These are phyloP conservation scores for Idaea biselata DNA, from an alignment of 2,888 invertebrate genomes.

Conservation along the genomic window DNA sequence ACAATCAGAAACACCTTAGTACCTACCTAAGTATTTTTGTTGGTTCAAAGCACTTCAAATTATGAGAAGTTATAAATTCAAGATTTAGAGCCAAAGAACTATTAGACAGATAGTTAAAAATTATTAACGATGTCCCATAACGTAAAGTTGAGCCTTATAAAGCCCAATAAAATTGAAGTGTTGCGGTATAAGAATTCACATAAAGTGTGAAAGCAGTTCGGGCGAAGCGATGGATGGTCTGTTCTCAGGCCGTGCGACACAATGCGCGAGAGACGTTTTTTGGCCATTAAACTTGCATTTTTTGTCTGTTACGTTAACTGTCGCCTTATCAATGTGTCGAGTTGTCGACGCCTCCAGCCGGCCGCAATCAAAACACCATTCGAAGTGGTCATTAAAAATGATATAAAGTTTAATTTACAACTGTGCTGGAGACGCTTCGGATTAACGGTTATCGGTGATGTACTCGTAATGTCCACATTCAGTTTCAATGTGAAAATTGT, in stretches of 20 bases:
- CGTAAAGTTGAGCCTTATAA: conserved; percentile 58
- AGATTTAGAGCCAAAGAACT: conserved; percentile 45
- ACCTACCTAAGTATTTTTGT: conserved; percentile 18
- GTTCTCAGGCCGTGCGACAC: conserved; percentile 29
- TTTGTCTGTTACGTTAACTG: conserved; percentile 70
- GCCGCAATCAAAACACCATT: conserved; percentile 80
- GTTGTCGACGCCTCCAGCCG: conserved; percentile 80
- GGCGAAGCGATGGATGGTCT: conserved; percentile 22
- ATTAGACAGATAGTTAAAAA: conserved; percentile 58
- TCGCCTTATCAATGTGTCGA: conserved; percentile 77
- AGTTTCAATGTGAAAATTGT: conserved; percentile 59
- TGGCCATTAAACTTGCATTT: conserved; percentile 72
- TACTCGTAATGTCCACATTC: conserved; percentile 58
- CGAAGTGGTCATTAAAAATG: conserved; percentile 75
- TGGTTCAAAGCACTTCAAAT: conserved; percentile 20
- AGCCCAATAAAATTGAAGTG: conserved; percentile 68
- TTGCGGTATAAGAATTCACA: conserved; percentile 67
- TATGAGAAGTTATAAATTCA: conserved; percentile 34
- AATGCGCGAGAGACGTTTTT: conserved; percentile 57
- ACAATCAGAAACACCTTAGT: conserved; percentile 14
- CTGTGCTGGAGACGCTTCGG: conserved; percentile 54
- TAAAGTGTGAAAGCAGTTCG: conserved; percentile 50
- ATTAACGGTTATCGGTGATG: conserved; percentile 72
- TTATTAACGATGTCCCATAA: conserved; percentile 63
- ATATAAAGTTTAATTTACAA: conserved; percentile 79